These are phyloP conservation scores for Gambelia wislizenii DNA, from an alignment of 2,797 vertebrate species.

Conservation along the genomic window DNA sequence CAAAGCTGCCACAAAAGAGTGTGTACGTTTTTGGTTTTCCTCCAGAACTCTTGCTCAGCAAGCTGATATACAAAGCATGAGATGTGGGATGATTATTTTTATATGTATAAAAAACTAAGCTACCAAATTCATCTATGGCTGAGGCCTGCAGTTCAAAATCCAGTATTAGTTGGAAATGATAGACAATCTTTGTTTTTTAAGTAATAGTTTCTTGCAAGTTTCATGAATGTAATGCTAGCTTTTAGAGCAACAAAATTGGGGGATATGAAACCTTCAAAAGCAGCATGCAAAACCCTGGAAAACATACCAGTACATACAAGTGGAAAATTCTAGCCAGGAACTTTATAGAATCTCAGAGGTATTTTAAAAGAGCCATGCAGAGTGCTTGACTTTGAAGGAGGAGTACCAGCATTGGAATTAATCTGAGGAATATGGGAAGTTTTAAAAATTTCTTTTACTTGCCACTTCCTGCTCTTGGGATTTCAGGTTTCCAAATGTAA, in stretches of 20 bases:
- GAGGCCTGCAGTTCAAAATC: neutral
- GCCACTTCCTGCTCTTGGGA: neutral
- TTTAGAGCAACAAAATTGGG: neutral
- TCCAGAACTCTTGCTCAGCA: neutral
- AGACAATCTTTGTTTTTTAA: neutral
- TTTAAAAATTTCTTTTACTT: neutral
- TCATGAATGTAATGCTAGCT: neutral
- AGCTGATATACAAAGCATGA: neutral
- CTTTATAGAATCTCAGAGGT: neutral
- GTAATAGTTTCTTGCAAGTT: neutral
- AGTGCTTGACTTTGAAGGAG: too few relatives aligned
- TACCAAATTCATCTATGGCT: neutral
- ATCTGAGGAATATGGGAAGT: neutral
- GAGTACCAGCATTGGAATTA: too few relatives aligned
- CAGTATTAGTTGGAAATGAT: neutral
- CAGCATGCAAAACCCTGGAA: neutral
- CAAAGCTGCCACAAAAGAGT: neutral
- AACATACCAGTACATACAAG: too few relatives aligned
- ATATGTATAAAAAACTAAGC: neutral
- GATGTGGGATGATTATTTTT: neutral
- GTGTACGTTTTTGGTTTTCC: neutral
- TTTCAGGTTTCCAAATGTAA: neutral
- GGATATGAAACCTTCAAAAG: neutral
- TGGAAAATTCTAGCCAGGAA: neutral
- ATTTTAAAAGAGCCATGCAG: neutral